Evolutionary conservation across 2,888 invertebrate species (phyloP), one percentile per base, ranked within the genome.

Genomic region (Phortica okadai): DNA sequence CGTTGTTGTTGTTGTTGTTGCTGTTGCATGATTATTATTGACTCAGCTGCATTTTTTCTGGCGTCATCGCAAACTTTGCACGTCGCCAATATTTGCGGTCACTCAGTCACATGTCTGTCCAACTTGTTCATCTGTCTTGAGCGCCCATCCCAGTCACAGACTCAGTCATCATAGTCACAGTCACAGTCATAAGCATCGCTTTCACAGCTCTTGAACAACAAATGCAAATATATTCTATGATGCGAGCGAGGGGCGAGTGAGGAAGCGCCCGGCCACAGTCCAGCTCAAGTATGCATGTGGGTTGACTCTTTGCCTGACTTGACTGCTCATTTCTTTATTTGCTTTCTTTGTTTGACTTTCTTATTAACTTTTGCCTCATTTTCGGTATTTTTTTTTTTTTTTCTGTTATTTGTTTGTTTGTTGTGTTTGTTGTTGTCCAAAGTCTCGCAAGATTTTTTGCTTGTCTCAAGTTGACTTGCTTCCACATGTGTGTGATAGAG

Each of bases 271-370:
- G 50, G 8, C 2, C 50, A 6, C 50, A 33, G 33, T 33, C 33
- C 33, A 54, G n/a, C 14, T 64, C 64, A 41, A 64, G 33, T 64
- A 14, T 64, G 8, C 41, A 64, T 50, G 50, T 50, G 50, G 50
- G 8, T 50, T 50, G 50, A 50, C 50, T 50, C 14, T 50, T 6
- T 14, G 8, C 50, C 50, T 14, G 14, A 87, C 87, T 85, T 84
- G 84, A 82, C 87, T 83, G 81, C 25, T 62, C 50, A 50, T 25
- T 62, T 62, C 62, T 62, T 16, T 86, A 82, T 87, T 87, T 86
- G 85, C 80, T 86, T 85, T 81, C 86, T 84, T 85, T 86, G 77
- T 86, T 86, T 86, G 88, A 86, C 88, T 86, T 86, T 86, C 85
- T 86, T 85, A 86, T 86, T 86, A 86, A 86, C 85, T 86, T 87